Evolutionary conservation across 1,140 invertebrate genomes (phyloP), one percentile per base, ranked within the genome.

Genomic region (Lepidurus apus): DNA sequence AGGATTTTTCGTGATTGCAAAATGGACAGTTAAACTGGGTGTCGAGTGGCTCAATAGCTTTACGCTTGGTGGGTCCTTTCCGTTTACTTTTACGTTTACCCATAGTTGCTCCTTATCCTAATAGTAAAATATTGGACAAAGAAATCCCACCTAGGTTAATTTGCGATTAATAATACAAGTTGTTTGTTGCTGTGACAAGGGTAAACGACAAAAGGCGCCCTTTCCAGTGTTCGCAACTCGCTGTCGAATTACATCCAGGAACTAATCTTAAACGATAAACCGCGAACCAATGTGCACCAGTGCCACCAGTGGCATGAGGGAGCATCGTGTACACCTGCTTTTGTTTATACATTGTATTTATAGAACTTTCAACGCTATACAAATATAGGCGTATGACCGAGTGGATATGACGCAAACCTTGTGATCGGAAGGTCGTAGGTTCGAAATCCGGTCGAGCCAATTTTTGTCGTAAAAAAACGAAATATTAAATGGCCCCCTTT

Each of bases 1-100:
- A 99, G 1, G 96, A 98, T 83, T 96, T 97, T 86, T 99, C 98
- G 84, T 99, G 98, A 87, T 99, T 99, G 86, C 98, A 99, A 88
- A 99, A 99, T 7, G 98, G 98, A 84, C 98, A 99, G 85, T 99
- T 99, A 85, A 99, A 99, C 83, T 96, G 92, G 75, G 92, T 93
- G 83, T 99, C 97, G 43, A 99, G 85, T 1, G 97, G 94, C 84
- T 96, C 91, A 82, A 98, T 96, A 7, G 93, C 91, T 87, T 98
- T 98, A 81, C 92, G 88, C 85, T 98, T 99, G 43, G 95, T 91
- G 10, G 97, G 96, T 13, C 97, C 95, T 87, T 98, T 98, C 83
- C 95, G 91, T 87, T 98, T 97, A 82, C 97, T 98, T 87, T 98
- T 99, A 74, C 96, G 89, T 81, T 97, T 91, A 82, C 96, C 97